Percentiles rank a stretch among this genome's conserved stretches.
phyloP scores from a whole-genome alignment of 2,797 vertebrate genomes.

The Okamejei kenojei region DNA sequence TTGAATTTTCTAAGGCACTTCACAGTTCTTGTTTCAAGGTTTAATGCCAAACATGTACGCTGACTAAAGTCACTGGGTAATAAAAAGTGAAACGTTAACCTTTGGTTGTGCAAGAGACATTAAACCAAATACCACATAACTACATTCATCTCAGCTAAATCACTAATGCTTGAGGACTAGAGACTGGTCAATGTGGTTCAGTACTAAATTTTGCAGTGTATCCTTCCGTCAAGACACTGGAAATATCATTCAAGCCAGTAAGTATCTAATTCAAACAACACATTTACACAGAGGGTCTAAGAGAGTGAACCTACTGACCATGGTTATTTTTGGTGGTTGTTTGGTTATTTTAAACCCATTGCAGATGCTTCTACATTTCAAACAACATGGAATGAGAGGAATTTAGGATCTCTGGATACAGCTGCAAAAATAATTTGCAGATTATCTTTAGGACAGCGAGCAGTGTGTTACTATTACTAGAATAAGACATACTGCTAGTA shows the following conservation, averaged over 20 bases:
- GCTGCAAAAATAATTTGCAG: not conserved
- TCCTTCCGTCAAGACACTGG: not conserved
- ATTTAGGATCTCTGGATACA: conserved; percentile 8
- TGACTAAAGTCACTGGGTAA: not conserved
- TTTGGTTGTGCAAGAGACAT: not conserved
- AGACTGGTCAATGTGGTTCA: not conserved
- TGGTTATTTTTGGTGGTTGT: not conserved
- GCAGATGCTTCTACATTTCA: conserved; percentile 21
- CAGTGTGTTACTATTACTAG: not conserved
- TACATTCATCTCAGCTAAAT: not conserved
- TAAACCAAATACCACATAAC: not conserved
- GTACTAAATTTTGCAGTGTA: not conserved
- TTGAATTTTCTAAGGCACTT: not conserved
- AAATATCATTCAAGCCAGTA: not conserved
- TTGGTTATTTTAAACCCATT: not conserved
- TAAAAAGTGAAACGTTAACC: not conserved
- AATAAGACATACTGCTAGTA: not conserved
- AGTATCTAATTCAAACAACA: not conserved
- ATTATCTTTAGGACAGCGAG: not conserved
- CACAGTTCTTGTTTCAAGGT: not conserved
- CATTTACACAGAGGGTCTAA: not conserved
- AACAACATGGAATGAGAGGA: conserved; percentile 7
- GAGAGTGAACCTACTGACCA: not conserved
- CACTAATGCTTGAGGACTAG: not conserved
- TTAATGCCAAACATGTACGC: not conserved